These are phyloP conservation scores for Taurulus bubalis DNA, from an alignment of 2,113 vertebrate genomes.

Conservation along the genomic window DNA sequence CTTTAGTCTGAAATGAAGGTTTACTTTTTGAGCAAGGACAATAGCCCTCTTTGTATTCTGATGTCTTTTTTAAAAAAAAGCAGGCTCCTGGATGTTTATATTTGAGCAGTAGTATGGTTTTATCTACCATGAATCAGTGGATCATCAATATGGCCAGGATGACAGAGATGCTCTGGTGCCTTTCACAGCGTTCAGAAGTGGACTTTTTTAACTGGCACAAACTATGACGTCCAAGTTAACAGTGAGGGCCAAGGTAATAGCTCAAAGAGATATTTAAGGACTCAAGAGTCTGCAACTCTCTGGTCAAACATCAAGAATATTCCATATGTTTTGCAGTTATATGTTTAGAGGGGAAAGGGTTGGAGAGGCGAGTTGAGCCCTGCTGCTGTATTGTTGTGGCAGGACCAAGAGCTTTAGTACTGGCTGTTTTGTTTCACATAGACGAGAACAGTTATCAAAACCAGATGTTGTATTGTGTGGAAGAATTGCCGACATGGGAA, in stretches of 20 bases:
- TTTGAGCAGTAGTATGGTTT: not conserved
- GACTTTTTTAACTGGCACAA: constrained; percentile 32
- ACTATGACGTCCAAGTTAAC: constrained; percentile 21
- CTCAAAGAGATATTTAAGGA: constrained; percentile 23
- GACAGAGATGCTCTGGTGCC: constrained; percentile 9
- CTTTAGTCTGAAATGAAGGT: not conserved
- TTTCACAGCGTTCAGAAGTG: constrained; percentile 1
- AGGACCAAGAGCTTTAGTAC: not conserved
- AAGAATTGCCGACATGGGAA: constrained; percentile 8
- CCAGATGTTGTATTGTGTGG: constrained; percentile 5
- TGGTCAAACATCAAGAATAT: constrained; percentile 25
- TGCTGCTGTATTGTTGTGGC: constrained; percentile 8
- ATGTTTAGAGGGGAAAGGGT: constrained; percentile 31
- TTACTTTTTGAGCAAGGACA: not conserved
- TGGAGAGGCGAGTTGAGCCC: not conserved
- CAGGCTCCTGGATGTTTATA: not conserved
- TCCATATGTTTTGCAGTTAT: constrained; percentile 41
- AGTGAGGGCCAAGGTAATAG: constrained; percentile 35
- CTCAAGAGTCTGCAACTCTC: constrained; percentile 15
- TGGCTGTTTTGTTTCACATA: not conserved
- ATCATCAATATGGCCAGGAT: constrained; percentile 32
- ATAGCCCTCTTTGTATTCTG: not conserved
- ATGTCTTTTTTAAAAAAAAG: not conserved
- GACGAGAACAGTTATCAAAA: constrained; percentile 23
- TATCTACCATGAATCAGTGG: not conserved